Conservation (phyloP, 2,797 vertebrate species). For the Distichodus sexfasciatus region DNA sequence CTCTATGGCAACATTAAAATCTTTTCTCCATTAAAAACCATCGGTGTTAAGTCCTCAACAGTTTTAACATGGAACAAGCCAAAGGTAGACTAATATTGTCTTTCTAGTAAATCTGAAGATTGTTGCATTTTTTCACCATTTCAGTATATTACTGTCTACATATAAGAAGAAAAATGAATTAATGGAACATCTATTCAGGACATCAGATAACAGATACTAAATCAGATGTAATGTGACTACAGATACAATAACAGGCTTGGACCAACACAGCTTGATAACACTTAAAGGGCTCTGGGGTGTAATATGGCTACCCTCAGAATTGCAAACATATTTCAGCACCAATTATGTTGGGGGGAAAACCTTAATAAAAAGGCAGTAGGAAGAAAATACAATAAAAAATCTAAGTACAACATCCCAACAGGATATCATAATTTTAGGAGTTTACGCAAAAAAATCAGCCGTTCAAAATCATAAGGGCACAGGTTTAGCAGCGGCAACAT, state of each 20-base stretch:
- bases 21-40: not conserved
- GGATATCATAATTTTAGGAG: too few species aligned
- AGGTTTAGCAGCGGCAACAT: slow-evolving; percentile 38
- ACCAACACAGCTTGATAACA: not conserved
- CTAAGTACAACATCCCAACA: too few species aligned
- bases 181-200: not conserved
- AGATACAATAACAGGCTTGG: not conserved
- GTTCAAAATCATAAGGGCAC: not conserved
- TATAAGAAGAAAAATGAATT: not conserved
- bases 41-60: not conserved
- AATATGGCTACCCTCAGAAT: too few species aligned
- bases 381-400: not conserved
- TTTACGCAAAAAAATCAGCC: too few species aligned
- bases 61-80: not conserved
- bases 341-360: not conserved
- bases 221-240: not conserved
- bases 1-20: not conserved
- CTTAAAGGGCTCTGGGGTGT: not conserved
- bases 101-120: not conserved
- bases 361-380: not conserved
- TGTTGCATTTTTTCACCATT: not conserved
- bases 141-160: not conserved
- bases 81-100: not conserved
- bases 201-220: not conserved
- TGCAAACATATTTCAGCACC: not conserved